phyloP scores from a whole-genome alignment of 2,888 invertebrate genomes.

The Acrobasis consociella region DNA sequence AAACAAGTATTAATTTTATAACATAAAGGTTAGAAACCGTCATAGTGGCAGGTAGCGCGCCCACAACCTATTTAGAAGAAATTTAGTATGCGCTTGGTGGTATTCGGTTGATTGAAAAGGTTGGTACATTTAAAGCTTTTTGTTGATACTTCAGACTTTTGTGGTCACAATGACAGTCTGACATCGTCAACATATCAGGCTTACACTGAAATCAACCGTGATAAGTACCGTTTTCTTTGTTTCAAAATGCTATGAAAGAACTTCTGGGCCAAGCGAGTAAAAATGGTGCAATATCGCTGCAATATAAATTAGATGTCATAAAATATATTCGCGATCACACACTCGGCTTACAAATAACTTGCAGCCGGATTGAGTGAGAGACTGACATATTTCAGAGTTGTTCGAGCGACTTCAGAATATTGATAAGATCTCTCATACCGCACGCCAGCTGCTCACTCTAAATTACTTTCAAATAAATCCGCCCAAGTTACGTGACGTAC shows the following conservation, averaged over 20 bases:
- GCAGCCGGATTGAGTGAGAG: conserved; percentile 68
- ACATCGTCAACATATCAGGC: too few relatives aligned
- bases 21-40: too few relatives aligned
- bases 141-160: too few relatives aligned
- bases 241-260: too few relatives aligned
- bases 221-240: too few relatives aligned
- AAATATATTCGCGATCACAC: conserved; percentile 40
- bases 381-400: conserved; percentile 78
- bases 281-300: background rate
- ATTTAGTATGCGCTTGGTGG: too few relatives aligned
- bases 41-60: too few relatives aligned
- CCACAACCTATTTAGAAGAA: too few relatives aligned
- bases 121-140: too few relatives aligned
- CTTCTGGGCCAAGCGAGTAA: background rate
- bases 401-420: conserved; percentile 75
- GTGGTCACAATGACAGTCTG: background rate
- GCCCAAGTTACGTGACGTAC: conserved; percentile 49
- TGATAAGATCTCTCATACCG: conserved; percentile 80
- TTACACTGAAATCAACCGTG: too few relatives aligned
- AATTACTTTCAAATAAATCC: conserved; percentile 81
- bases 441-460: conserved; percentile 77
- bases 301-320: conserved; percentile 18
- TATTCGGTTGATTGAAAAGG: too few relatives aligned
- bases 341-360: conserved; percentile 57
- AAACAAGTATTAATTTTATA: too few relatives aligned